phyloP scores from a whole-genome alignment of 2,888 invertebrate species.

The Bombylius major region DNA sequence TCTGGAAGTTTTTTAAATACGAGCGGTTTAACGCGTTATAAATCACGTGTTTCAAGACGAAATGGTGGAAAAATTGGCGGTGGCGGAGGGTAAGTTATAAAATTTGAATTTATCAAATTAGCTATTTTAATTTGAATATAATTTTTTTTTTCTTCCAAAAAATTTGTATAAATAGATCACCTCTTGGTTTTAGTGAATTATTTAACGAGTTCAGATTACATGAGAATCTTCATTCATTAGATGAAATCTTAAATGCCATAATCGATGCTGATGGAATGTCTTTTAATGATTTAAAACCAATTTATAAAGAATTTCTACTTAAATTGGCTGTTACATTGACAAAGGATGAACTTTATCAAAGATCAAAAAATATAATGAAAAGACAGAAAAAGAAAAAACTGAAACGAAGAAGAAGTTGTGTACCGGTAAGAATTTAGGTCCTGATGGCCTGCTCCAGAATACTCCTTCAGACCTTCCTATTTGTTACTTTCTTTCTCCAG shows the following conservation, averaged over 20 bases:
- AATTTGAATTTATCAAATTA: neutral
- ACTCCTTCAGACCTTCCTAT: neutral
- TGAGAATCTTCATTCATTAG: slow-evolving; percentile 77
- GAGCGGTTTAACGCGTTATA: slow-evolving; percentile 62
- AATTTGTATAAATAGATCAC: slow-evolving; percentile 45
- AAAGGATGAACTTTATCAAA: slow-evolving; percentile 82
- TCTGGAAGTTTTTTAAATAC: slow-evolving; percentile 77
- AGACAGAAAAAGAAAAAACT: slow-evolving; percentile 62
- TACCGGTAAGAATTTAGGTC: slow-evolving; percentile 29
- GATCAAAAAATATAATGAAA: slow-evolving; percentile 81
- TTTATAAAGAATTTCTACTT: slow-evolving; percentile 78
- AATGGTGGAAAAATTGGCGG: slow-evolving; percentile 23
- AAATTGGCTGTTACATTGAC: slow-evolving; percentile 79
- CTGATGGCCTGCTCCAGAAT: neutral
- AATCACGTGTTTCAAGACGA: slow-evolving; percentile 42
- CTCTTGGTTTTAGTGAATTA: slow-evolving; percentile 73
- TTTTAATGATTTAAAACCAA: slow-evolving; percentile 81
- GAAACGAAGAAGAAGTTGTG: slow-evolving; percentile 41
- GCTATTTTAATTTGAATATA: neutral
- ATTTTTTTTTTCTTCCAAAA: neutral
- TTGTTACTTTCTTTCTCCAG: neutral
- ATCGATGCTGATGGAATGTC: slow-evolving; percentile 88
- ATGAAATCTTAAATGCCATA: slow-evolving; percentile 76
- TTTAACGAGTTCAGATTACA: slow-evolving; percentile 79
- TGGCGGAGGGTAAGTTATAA: slow-evolving; percentile 38